Evolutionary conservation across 2,797 vertebrate species (phyloP).

Genomic region (Dendrocincla tyrannina): DNA sequence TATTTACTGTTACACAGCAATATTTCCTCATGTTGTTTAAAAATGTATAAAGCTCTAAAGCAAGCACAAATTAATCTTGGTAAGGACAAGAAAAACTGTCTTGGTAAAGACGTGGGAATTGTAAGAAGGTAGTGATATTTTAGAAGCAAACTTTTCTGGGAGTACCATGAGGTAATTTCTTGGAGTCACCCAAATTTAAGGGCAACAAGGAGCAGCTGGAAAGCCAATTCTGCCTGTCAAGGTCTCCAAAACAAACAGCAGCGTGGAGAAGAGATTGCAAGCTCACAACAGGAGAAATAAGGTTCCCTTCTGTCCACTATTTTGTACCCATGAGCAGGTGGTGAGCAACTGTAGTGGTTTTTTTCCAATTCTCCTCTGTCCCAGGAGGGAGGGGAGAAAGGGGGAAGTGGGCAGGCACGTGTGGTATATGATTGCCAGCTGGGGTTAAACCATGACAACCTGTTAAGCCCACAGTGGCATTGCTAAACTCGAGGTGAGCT

Average conservation of each 20-base stretch:
- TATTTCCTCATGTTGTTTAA: not conserved
- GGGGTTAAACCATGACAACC: not conserved
- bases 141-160: not conserved
- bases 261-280: not conserved
- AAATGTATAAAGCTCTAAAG: not conserved
- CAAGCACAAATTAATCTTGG: not conserved
- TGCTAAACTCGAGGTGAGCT: not conserved
- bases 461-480: not conserved
- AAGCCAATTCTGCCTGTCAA: not conserved
- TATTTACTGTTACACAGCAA: not conserved
- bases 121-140: fast-evolving
- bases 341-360: not conserved
- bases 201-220: not conserved
- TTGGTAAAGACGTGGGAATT: not conserved
- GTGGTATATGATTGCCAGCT: not conserved
- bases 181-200: not conserved
- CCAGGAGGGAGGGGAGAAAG: not conserved
- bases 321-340: not conserved
- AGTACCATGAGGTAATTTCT: not conserved
- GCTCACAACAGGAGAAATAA: not conserved
- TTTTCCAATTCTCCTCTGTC: not conserved
- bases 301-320: not conserved
- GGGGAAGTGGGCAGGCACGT: not conserved
- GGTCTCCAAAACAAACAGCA: not conserved
- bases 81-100: not conserved